Evolutionary conservation across 64 coral and sea anemone genomes (phyloP), one percentile per base, ranked within the genome.

Genomic region (Hydrozoanthus tunicans): DNA sequence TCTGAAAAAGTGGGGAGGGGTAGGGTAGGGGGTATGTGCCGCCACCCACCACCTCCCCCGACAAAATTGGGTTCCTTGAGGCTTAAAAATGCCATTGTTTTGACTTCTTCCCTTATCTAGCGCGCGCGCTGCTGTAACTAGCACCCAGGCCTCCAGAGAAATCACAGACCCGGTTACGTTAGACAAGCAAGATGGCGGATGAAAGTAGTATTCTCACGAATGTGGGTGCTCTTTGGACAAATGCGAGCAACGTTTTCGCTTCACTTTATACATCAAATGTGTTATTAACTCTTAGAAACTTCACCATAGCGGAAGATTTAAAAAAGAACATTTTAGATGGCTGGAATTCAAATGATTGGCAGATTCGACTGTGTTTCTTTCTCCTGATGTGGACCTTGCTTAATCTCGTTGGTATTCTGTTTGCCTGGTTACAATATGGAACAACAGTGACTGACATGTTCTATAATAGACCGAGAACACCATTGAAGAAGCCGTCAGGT

Each of bases 281-380:
- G 7, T 24, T 43, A 13, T 17, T 74, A 14, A 26, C 17, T 71
- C 7, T 88, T 61, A 73, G 12, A 60, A 88, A 88, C 56, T 23
- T 73, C 70, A 88, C 56, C 7, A 4, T 73, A 27, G 12, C 17
- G 14, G 69, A 43, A 13, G 55, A 75, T 59, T 23, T 88, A 59
- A 88, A 88, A 59, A 43, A 74, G 20, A 88, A 58, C 55, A 59
- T 88, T 58, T 73, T 75, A 75, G 59, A 73, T 74, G 55, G 23
- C 17, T 88, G 84, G 84, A 88, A 74, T 27, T 88, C 84, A 27
- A 88, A 88, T 24, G 70, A 88, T 58, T 88, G 84, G 84, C 84
- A 88, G 55, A 74, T 88, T 51, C 53, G 84, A 54, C 84, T 88
- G 23, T 88, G 84, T 58, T 88, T 59, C 56, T 73, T 88, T 73